Evolutionary conservation across 1,140 invertebrate species (phyloP), one percentile per base, ranked within the genome.

Genomic region (Tetraneura akinire): DNA sequence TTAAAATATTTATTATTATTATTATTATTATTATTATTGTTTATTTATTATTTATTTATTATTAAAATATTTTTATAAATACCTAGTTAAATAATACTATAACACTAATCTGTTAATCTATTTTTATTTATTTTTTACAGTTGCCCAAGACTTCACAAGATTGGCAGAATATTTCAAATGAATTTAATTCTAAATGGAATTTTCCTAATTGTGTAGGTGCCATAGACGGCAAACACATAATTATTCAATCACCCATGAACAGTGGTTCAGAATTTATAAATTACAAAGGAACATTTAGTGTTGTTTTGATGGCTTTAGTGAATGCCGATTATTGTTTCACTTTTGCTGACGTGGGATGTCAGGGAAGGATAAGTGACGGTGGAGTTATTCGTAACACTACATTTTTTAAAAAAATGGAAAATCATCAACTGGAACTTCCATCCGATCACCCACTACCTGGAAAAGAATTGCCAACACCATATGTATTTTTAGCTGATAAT

Each of bases 401-500:
- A 80, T 70, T 85, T 45, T 83, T 64, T 42, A 80, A 82, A 62
- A 49, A 80, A 81, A 29, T 86, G 18, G 29, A 81, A 32, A 37
- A 82, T 62, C 42, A 81, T 81, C 82, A 81, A 83, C 49, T 73
- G 26, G 6, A 37, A 23, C 49, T 73, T 53, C 47, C 66, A 51
- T 10, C 64, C 18, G 23, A 32, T 68, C 2, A 45, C 18, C 62
- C 66, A 1, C 80, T 70, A 4, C 32, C 11, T 47, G n/a, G 3
- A 13, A 32, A 29, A 11, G 32, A 10, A 3, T 47, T 74, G 8
- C 32, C 32, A 37, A 37, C 3, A 37, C 80, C 81, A 29, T 81
- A 53, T 57, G 53, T 80, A 83, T 83, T 87, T 84, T 83, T 88
- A 29, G 88, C 76, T 11, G 88, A 89, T 83, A 86, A 86, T 70